phyloP scores from a whole-genome alignment of 2,888 invertebrate genomes.

The Melanargia galathea region DNA sequence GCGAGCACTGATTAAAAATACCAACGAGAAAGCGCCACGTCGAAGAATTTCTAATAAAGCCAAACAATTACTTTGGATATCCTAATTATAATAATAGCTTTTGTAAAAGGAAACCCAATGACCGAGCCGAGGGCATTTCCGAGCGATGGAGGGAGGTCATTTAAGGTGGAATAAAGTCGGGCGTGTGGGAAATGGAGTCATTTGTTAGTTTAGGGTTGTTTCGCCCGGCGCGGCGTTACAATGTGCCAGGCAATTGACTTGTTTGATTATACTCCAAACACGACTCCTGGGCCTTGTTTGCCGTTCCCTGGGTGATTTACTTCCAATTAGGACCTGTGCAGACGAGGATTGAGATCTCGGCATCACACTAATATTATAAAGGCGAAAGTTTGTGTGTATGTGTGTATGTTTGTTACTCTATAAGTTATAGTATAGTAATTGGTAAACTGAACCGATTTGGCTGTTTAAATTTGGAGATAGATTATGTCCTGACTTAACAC shows the following conservation, averaged over 20 bases:
- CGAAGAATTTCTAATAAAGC: slow-evolving; percentile 14
- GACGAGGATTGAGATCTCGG: no score
- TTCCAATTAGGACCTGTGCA: no score
- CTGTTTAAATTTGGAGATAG: no score
- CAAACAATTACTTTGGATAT: slow-evolving; percentile 13
- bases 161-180: slow-evolving; percentile 38
- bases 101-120: slow-evolving; percentile 21
- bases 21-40: background rate
- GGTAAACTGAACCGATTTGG: no score
- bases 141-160: slow-evolving; percentile 33
- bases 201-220: slow-evolving; percentile 47
- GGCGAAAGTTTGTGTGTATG: no score
- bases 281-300: slow-evolving; percentile 29
- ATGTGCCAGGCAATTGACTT: slow-evolving; percentile 36
- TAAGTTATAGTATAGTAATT: no score
- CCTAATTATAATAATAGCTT: slow-evolving; percentile 20
- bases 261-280: slow-evolving; percentile 41
- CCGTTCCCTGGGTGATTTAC: slow-evolving; percentile 21
- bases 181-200: slow-evolving; percentile 37
- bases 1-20: slow-evolving; percentile 4
- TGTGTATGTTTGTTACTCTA: no score
- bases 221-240: slow-evolving; percentile 38
- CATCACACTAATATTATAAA: no score
- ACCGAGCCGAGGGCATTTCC: slow-evolving; percentile 19
- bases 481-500: no score